A percentile compares a stretch with the other conserved stretches of the same genome.
Evolutionary conservation across 2,113 vertebrate genomes (phyloP).

Genomic region (Daubentonia madagascariensis): DNA sequence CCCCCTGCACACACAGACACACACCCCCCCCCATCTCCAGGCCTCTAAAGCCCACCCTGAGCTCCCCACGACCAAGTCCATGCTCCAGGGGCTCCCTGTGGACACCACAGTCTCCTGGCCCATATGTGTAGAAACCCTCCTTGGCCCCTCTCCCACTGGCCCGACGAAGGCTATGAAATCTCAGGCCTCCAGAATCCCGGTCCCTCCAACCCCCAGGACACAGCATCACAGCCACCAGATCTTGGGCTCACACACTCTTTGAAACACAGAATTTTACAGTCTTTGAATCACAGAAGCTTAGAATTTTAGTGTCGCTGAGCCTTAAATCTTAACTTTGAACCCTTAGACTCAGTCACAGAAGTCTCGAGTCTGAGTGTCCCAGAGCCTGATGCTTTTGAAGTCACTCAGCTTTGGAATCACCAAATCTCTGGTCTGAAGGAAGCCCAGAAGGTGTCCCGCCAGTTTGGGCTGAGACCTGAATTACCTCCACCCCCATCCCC

Average conservation of each 20-base stretch:
- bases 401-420: background rate
- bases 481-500: background rate
- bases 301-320: background rate
- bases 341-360: background rate
- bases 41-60: background rate
- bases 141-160: background rate
- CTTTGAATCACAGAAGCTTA: background rate
- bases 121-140: background rate
- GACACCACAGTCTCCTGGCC: background rate
- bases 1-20: background rate
- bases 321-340: background rate
- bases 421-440: background rate
- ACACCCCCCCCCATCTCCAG: background rate
- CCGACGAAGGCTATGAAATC: background rate
- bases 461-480: background rate
- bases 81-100: background rate
- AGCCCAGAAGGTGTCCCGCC: background rate
- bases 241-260: background rate
- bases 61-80: background rate
- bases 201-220: background rate
- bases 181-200: background rate
- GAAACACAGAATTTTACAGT: background rate
- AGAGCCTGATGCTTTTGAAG: background rate
- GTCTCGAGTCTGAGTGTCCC: background rate
- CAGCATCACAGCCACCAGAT: fast-evolving